Evolutionary conservation across 2,797 vertebrate species (phyloP), one percentile per base, ranked within the genome.

Genomic region (Anabacerthia variegaticeps): DNA sequence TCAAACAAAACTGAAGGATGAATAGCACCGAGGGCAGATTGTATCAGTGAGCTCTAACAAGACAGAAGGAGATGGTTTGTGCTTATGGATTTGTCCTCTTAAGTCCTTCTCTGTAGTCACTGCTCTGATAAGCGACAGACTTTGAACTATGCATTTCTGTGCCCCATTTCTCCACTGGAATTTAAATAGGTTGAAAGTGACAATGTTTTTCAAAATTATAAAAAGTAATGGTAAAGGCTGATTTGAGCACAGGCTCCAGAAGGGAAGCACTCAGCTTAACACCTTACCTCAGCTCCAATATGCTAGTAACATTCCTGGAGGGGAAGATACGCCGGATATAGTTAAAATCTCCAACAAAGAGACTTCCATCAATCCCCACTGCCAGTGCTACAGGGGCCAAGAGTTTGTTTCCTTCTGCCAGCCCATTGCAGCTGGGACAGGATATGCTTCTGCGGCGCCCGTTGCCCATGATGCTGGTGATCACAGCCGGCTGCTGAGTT

Each of bases 331-430:
- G 98, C 56, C 99, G 98, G 37, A 99, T 98, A 56, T 99, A 99
- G 97, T 99, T 99, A 96, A 99, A 99, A 97, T 99, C 99, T 26
- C 99, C 99, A 10, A 99, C 99, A 13, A 99, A 99, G 79, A 99
- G 99, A 97, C 99, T 99, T 97, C 99, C 99, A 30, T 99, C 99
- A 11, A 98, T 97, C 85, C 99, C 99, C 89, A 99, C 99, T 9
- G 99, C 99, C 97, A 99, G 98, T 37, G 99, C 99, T 23, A 99
- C 99, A 0, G 99, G 99, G 32, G 99, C 99, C 97, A 99, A 96
- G 85, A 99, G 98, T 95, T 99, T 99, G 98, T 99, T 99, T 93
- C 99, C 99, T 68, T 99, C 99, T 2, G 99, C 99, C 19, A 99
- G 98, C 54, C 99, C 99, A 6, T 99, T 99, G 96, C 99, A 99